Conservation (phyloP, 2,888 invertebrate species). For the Tortrix viridana region DNA sequence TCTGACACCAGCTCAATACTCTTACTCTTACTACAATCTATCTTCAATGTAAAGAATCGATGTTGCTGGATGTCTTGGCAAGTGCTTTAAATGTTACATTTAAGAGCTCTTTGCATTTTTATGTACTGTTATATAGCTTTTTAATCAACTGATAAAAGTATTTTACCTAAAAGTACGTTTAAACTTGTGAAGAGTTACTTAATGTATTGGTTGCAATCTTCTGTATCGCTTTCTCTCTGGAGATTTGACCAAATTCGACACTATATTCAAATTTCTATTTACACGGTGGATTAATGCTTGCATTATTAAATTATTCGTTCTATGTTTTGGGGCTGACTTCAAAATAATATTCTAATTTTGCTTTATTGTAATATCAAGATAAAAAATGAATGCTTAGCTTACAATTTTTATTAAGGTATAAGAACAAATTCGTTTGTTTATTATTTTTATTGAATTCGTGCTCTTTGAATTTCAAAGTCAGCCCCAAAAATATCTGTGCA, state of each 20-base stretch:
- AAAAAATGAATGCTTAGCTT: too few relatives aligned
- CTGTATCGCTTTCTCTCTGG: conserved; percentile 69
- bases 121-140: not conserved
- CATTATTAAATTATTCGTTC: conserved; percentile 62
- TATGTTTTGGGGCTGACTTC: conserved; percentile 61
- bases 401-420: too few relatives aligned
- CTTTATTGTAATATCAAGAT: too few relatives aligned
- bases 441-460: not conserved
- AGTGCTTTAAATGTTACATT: conserved; percentile 72
- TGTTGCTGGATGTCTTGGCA: conserved; percentile 75
- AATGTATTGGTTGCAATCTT: conserved; percentile 60
- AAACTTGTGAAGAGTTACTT: conserved; percentile 63
- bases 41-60: conserved; percentile 64
- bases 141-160: not conserved
- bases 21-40: conserved; percentile 28
- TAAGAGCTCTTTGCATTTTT: conserved; percentile 61
- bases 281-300: conserved; percentile 69
- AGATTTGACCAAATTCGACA: conserved; percentile 54
- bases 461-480: conserved; percentile 45
- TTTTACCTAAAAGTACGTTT: not conserved
- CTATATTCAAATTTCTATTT: conserved; percentile 61
- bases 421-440: not conserved
- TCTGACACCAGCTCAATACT: conserved; percentile 54
- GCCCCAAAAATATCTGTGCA: conserved; percentile 59
- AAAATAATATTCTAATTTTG: conserved; percentile 31